Evolutionary conservation across 2,888 invertebrate species (phyloP), one percentile per base, ranked within the genome.

Genomic region (Zhuqinia jingwanae): DNA sequence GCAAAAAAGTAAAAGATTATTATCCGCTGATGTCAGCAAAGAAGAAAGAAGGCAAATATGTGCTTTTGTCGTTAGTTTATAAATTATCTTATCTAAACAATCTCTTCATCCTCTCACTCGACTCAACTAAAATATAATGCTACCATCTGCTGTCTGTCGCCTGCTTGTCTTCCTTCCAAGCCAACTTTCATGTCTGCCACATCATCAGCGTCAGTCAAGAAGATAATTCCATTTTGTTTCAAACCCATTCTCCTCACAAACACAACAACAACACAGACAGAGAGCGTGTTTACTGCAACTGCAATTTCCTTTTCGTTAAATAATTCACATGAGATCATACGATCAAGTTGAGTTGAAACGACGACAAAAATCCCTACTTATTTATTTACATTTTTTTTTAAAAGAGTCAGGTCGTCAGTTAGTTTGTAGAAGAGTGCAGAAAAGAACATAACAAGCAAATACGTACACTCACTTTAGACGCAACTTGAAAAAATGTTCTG

Each of bases 1-100:
- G 91, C 1, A 89, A 90, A 30, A 65, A 58, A 17, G 6, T 13
- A 58, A 17, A 36, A 36, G 36, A 8, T 3, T 6, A 36, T 3
- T 36, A 8, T 36, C 36, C 36, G 36, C 36, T 6, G 36, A 6
- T 36, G 36, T 60, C 20, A 20, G 17, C 20, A 15, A 47, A 17
- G 15, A 2, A 13, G 60, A 77, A 45, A 60, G 27, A 15, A 15
- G 20, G 2, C 17, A 53, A 77, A 42, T 20, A 42, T 78, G 60
- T 36, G 2, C 58, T 60, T 25, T 60, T 60, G 58, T 60, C 58
- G 25, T 60, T 22, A 60, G 22, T n/a, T n/a, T n/a, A n/a, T 25
- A 2, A 3, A 60, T 60, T 25, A 60, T 25, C 25, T 60, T 25
- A 60, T 60, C 58, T 1, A 60, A 60, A 60, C 58, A 60, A 60